Percentiles rank a stretch among this genome's conserved stretches.
Conservation (phyloP, 35 echinoderm and acorn worm genomes). For the Lytechinus variegatus region DNA sequence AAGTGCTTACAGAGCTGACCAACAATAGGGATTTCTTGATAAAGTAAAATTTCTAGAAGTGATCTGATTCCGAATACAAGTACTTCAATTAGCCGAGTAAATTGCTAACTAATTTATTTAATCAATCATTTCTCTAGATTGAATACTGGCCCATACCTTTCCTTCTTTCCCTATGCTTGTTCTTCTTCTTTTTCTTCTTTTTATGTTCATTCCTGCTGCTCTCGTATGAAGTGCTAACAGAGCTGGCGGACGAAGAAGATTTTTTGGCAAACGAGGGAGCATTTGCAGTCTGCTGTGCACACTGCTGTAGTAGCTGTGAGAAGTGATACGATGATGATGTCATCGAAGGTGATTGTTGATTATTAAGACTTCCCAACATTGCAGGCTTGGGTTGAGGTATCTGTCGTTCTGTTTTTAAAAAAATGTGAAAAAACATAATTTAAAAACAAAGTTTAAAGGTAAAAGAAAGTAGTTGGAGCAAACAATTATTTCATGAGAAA, state of each 20-base stretch:
- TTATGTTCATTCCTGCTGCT: background rate
- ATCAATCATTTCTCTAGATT: too few relatives aligned
- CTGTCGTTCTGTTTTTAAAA: conserved; percentile 36
- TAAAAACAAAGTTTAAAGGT: background rate
- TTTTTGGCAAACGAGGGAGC: background rate
- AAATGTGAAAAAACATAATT: background rate
- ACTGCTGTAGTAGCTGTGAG: conserved; percentile 19
- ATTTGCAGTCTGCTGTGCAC: background rate
- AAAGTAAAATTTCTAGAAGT: too few relatives aligned
- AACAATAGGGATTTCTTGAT: too few relatives aligned
- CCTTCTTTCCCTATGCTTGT: background rate
- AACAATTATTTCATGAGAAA: too few relatives aligned
- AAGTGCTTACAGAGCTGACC: too few relatives aligned
- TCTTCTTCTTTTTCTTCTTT: conserved; percentile 49
- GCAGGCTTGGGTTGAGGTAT: conserved; percentile 40
- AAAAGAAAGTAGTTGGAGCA: too few relatives aligned
- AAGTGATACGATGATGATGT: background rate
- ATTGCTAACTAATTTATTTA: too few relatives aligned
- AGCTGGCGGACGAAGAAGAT: background rate
- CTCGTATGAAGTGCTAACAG: background rate
- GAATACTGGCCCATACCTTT: background rate
- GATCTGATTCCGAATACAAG: too few relatives aligned
- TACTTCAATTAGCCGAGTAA: too few relatives aligned
- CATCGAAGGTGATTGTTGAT: background rate
- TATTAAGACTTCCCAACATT: background rate